Percentiles rank a stretch among this genome's conserved stretches.
phyloP scores from a whole-genome alignment of 1,140 invertebrate species.

The Drosophila prosaltans region DNA sequence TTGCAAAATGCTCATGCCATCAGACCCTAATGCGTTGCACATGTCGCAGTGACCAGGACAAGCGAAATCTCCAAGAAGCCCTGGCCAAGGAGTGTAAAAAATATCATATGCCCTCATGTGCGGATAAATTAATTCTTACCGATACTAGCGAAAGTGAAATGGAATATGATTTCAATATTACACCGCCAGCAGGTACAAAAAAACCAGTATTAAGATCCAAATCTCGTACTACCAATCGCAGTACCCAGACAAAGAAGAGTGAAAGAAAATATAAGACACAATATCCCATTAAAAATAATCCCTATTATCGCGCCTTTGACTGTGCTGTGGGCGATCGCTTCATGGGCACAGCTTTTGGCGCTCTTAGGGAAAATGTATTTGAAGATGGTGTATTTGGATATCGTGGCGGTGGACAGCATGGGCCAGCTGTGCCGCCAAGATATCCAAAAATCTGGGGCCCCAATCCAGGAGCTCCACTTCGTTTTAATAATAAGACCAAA shows the following conservation, averaged over 20 bases:
- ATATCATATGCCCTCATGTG: conserved; percentile 35
- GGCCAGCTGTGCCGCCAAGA: background rate
- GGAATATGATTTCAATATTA: conserved; percentile 69
- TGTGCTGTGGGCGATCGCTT: conserved; percentile 61
- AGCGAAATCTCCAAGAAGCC: conserved; percentile 50
- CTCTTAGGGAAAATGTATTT: conserved; percentile 35
- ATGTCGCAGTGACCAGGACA: conserved; percentile 57
- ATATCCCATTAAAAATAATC: conserved; percentile 30
- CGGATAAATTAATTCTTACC: conserved; percentile 59
- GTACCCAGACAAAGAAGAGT: conserved; percentile 50
- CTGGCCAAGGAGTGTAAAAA: conserved; percentile 46
- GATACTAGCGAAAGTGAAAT: conserved; percentile 75
- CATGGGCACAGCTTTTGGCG: conserved; percentile 57
- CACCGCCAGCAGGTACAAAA: conserved; percentile 48
- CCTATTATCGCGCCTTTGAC: conserved; percentile 45
- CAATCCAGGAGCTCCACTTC: conserved; percentile 26
- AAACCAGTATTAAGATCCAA: background rate
- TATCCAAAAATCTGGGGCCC: conserved; percentile 13
- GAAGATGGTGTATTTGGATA: conserved; percentile 59
- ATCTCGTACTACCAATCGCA: conserved; percentile 30
- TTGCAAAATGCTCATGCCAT: conserved; percentile 69
- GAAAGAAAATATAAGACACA: conserved; percentile 14
- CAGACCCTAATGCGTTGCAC: conserved; percentile 62
- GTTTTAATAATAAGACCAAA: background rate
- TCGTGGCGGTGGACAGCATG: conserved; percentile 51